Evolutionary conservation across 1,140 invertebrate species (phyloP), one percentile per base, ranked within the genome.

Genomic region (Palaemon carinicauda): DNA sequence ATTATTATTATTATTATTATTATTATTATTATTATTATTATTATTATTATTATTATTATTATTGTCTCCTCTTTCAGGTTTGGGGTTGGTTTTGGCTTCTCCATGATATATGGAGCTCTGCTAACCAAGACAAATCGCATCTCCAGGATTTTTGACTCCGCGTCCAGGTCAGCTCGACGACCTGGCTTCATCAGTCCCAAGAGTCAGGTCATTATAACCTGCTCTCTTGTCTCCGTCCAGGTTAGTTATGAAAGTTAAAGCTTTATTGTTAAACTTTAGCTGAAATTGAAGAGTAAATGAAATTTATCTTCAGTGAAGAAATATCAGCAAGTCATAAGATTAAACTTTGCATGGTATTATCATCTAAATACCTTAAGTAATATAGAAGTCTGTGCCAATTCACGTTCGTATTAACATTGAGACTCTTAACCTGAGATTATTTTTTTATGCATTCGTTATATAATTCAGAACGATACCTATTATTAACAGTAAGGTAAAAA

Each of bases 111-210:
- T 90, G 92, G 93, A 0, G 93, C 94, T 7, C 90, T 94, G 82
- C 91, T 95, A 7, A 94, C 93, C 7, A 94, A 95, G 91, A 94
- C 94, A 17, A 95, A 94, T 90, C 90, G 94, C 81, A 93, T 94
- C 82, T 93, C 93, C 0, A 90, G 94, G 80, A 94, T 94, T 87
- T 94, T 94, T 90, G 92, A 93, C 89, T 92, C 92, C 77, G 95
- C 92, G 56, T 93, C 94, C 12, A 93, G 93, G 87, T 94, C 94
- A 15, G 94, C 94, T 1, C 92, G 94, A 73, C 90, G 95, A 73
- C 95, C 95, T 0, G 93, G 93, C 31, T 96, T 94, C 90, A 96
- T 96, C 89, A 95, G 94, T 90, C 95, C 95, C 9, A 94, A 94
- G 86, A 95, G 95, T 1, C 95, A 96, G 91, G 93, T 96, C 53